Evolutionary conservation across 2,888 invertebrate species (phyloP).

Genomic region (Acanthoscelides obtectus): DNA sequence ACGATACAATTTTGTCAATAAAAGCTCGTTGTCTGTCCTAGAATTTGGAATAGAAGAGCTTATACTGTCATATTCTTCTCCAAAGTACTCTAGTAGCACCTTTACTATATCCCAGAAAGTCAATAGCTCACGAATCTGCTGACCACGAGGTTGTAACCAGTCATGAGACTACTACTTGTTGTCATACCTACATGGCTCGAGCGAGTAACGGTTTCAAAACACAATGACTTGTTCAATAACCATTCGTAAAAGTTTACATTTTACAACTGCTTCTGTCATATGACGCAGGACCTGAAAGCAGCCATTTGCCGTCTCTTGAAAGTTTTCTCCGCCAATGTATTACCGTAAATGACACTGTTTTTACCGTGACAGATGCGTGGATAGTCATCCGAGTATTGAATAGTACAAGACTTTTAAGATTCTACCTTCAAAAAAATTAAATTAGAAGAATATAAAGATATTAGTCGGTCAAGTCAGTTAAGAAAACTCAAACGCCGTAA

Average conservation of each 20-base stretch:
- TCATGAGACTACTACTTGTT: background rate
- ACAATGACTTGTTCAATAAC: background rate
- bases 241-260: background rate
- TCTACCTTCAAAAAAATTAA: too few species aligned
- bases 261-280: background rate
- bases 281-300: background rate
- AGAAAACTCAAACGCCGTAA: too few species aligned
- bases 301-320: background rate
- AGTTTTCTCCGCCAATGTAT: background rate
- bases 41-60: too few species aligned
- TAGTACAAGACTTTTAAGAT: background rate
- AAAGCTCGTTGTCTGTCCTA: too few species aligned
- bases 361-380: background rate
- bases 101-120: too few species aligned
- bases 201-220: background rate
- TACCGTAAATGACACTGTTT: background rate
- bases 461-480: too few species aligned
- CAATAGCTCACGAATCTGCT: background rate
- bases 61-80: too few species aligned
- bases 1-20: too few species aligned
- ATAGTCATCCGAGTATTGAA: background rate
- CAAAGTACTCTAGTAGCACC: too few species aligned
- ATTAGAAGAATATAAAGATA: too few species aligned
- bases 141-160: too few species aligned
- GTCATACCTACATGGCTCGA: background rate